Evolutionary conservation across 2,797 vertebrate species (phyloP).

Genomic region (Enteromius treurensis): DNA sequence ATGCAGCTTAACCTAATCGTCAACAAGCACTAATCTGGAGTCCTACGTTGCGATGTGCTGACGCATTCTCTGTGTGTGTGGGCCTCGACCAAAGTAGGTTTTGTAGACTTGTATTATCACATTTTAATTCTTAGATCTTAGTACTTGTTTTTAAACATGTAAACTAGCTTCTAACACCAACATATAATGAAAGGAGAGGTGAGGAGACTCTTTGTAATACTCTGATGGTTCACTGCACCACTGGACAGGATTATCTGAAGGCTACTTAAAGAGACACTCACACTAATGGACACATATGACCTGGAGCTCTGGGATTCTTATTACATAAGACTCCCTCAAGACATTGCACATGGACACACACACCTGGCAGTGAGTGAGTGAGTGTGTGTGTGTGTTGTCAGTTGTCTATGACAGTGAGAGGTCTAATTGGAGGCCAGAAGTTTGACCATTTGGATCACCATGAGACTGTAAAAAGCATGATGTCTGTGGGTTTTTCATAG

Average conservation of each 20-base stretch:
- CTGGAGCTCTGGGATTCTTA: conserved; percentile 22
- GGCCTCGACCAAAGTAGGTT: background rate
- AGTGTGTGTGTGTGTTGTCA: background rate
- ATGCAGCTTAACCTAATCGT: conserved; percentile 37
- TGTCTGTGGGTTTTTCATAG: conserved; percentile 15
- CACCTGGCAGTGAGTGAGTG: conserved; percentile 18
- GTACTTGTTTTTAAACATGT: no score
- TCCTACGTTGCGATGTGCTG: background rate
- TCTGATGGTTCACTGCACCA: conserved; percentile 24
- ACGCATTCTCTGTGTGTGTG: background rate
- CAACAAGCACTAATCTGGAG: conserved; percentile 15
- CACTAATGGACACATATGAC: conserved; percentile 22
- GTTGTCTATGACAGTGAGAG: background rate
- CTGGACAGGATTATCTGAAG: conserved; percentile 41
- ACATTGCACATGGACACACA: conserved; percentile 36
- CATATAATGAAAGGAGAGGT: background rate
- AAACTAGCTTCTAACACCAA: no score
- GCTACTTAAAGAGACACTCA: conserved; percentile 45
- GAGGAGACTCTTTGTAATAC: background rate
- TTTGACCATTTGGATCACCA: background rate
- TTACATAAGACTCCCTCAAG: conserved; percentile 55
- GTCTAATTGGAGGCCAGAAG: background rate
- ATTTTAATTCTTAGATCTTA: background rate
- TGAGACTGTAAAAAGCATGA: background rate
- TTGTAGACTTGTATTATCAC: background rate